phyloP scores from a whole-genome alignment of 2,113 vertebrate species.

The Atractosteus spatula region DNA sequence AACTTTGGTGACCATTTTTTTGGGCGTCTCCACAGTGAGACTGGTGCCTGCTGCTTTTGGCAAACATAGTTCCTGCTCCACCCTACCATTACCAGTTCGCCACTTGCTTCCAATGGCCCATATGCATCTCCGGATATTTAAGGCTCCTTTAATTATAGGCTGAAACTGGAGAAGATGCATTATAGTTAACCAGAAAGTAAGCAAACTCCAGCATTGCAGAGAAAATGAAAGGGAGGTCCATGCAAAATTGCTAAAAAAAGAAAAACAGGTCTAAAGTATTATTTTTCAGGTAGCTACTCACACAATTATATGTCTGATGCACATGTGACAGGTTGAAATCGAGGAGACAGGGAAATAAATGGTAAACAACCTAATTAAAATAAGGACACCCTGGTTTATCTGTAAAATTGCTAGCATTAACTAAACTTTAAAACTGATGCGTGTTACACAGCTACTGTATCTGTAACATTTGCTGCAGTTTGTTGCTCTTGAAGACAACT shows the following conservation, averaged over 20 bases:
- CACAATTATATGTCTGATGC: too few relatives aligned
- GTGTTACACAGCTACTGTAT: too few relatives aligned
- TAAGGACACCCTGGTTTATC: too few relatives aligned
- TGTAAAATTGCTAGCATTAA: too few relatives aligned
- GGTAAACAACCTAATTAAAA: too few relatives aligned
- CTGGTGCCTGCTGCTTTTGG: conserved; percentile 45
- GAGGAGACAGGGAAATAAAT: too few relatives aligned
- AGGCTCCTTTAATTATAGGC: conserved; percentile 67
- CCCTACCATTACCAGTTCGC: conserved; percentile 55
- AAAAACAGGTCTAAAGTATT: too few relatives aligned
- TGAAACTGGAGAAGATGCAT: conserved; percentile 54
- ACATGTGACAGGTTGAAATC: too few relatives aligned
- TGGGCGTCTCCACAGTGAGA: conserved; percentile 10
- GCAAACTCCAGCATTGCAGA: conserved; percentile 55
- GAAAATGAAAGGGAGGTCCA: conserved; percentile 43
- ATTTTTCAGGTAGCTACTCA: too few relatives aligned
- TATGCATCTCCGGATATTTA: conserved; percentile 50
- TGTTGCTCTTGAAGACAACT: too few relatives aligned
- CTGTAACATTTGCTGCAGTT: too few relatives aligned
- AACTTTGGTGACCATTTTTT: neutral
- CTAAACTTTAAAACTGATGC: too few relatives aligned
- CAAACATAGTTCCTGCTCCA: conserved; percentile 48
- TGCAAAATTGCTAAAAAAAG: neutral
- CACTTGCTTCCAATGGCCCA: conserved; percentile 67
- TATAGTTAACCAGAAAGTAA: conserved; percentile 62